Evolutionary conservation across 2,888 invertebrate genomes (phyloP), one percentile per base, ranked within the genome.

Genomic region (Lissocephala sabroskyi): DNA sequence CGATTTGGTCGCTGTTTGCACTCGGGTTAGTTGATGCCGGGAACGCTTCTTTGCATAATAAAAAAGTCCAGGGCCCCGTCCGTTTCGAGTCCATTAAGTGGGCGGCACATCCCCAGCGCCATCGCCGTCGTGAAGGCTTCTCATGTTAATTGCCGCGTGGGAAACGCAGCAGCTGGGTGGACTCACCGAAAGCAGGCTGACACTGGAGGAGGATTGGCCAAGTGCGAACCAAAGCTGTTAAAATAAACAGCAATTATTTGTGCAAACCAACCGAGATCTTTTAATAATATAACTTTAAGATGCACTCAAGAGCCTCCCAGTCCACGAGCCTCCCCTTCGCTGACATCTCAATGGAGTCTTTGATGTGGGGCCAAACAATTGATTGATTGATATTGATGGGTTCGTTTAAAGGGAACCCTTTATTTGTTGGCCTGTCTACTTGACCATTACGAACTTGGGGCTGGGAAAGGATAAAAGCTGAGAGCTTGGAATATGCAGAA

Each of bases 221-320:
- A n/a, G n/a, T n/a, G 75, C 66, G 53, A 54, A 51, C 40, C 44
- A 52, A 53, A 62, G 77, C 68, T 63, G 77, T 77, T 74, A 77
- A 77, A 70, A 70, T 70, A 70, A 70, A 70, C 68, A 70, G 67
- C 77, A 70, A 70, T 70, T 70, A 70, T 77, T 70, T 70, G 68
- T 74, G 68, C 74, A 77, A 70, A 70, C 75, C 77, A 26, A 63
- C 55, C 32, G 46, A 51, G 56, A 70, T 76, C 56, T 50, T 44
- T 30, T 42, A 41, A 43, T 23, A 37, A 37, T 37, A 19, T 37
- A n/a, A 37, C 17, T 37, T 18, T 37, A n/a, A n/a, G 19, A 18
- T 19, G 37, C 37, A n/a, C n/a, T 16, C 19, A 37, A 37, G 37
- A 23, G 23, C 23, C 23, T 23, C 23, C 3, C 7, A 23, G n/a